A percentile compares a stretch with the other conserved stretches of the same genome.
These are phyloP conservation scores for Epiblema foenella DNA, from an alignment of 2,888 invertebrate species.

Conservation along the genomic window DNA sequence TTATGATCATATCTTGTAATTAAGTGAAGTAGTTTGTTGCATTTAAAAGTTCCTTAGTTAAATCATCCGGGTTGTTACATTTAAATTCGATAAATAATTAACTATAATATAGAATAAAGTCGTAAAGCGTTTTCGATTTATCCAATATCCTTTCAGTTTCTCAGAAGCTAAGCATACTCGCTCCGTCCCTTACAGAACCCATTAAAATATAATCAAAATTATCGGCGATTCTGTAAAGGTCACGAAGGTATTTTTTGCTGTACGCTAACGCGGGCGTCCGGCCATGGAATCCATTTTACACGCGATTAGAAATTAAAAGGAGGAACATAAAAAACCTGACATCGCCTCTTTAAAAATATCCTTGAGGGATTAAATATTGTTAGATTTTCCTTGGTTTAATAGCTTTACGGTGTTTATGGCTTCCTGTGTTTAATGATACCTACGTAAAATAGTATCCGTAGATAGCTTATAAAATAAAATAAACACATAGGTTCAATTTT, in stretches of 20 bases:
- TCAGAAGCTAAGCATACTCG: neutral
- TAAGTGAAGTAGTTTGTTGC: too few relatives aligned
- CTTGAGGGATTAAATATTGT: conserved; percentile 8
- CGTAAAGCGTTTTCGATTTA: neutral
- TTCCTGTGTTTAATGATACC: neutral
- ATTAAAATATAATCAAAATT: conserved; percentile 40
- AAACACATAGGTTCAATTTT: too few relatives aligned
- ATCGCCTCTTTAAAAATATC: conserved; percentile 41
- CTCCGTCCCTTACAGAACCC: conserved; percentile 19
- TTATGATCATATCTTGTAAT: too few relatives aligned
- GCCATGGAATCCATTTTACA: conserved; percentile 70
- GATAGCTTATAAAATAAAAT: too few relatives aligned
- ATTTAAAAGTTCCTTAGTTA: too few relatives aligned
- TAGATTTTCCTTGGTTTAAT: neutral
- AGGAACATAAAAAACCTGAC: conserved; percentile 60
- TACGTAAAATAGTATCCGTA: neutral
- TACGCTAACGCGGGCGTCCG: conserved; percentile 62
- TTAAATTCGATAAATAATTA: neutral
- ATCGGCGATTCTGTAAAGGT: conserved; percentile 41
- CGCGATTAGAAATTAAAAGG: conserved; percentile 75
- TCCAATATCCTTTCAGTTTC: neutral
- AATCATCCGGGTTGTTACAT: neutral
- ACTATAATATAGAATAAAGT: neutral
- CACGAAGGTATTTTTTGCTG: conserved; percentile 47
- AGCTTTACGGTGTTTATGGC: neutral